Evolutionary conservation across 2,797 vertebrate genomes (phyloP).

Genomic region (Masticophis lateralis): DNA sequence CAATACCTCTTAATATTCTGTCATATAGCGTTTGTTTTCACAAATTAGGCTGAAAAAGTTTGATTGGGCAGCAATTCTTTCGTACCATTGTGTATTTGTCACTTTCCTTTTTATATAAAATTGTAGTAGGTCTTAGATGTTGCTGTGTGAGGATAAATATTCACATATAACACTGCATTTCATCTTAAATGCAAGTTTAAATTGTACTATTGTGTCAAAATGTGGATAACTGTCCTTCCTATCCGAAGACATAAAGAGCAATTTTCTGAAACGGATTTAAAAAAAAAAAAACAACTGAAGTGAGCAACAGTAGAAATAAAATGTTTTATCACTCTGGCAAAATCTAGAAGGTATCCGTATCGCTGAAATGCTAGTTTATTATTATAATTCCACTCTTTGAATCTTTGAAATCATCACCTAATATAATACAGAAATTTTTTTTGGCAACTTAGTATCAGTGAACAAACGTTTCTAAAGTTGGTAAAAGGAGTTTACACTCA

Average conservation of each 20-base stretch:
- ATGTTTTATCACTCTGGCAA: not conserved
- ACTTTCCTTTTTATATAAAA: constrained; percentile 39
- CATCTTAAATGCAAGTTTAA: not conserved
- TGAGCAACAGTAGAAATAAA: not conserved
- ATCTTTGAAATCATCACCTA: constrained; percentile 1
- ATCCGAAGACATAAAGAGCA: not conserved
- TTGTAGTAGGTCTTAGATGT: constrained; percentile 43
- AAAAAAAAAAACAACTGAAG: not conserved
- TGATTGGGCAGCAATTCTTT: constrained; percentile 46
- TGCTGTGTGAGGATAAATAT: constrained; percentile 45
- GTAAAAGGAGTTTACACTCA: not conserved
- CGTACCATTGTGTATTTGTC: not conserved
- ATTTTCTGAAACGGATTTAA: not conserved
- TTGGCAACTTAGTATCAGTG: not conserved
- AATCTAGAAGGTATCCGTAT: not conserved
- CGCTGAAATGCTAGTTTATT: not conserved
- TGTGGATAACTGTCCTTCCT: not conserved
- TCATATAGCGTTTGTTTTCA: constrained; percentile 37
- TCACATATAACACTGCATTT: constrained; percentile 18
- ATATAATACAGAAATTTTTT: not conserved
- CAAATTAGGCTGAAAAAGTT: constrained; percentile 49
- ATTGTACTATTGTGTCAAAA: not conserved
- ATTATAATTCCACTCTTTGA: not conserved
- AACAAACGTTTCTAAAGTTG: not conserved
- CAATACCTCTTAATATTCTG: not conserved